Base-by-base conservation (phyloP, 2,888 invertebrate species). In the Sarcophaga caerulescens region DNA sequence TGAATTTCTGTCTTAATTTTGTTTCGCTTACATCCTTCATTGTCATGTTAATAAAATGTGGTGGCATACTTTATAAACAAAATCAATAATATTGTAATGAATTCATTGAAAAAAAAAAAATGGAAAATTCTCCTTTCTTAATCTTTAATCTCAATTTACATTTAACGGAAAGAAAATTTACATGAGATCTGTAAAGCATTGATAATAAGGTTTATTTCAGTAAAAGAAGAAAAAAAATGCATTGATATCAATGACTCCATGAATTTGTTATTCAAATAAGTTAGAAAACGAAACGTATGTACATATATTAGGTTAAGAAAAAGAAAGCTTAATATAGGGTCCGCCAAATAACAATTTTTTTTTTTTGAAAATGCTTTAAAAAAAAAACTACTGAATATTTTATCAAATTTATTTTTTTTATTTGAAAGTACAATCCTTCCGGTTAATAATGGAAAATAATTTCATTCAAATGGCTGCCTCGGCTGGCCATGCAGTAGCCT, bases 261-360 rank as follows among this genome's bases (percentile, higher is more conserved):
- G 14, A 79, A 79, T 79, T 79, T 79, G 78, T 70, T 25, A 79
- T 70, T 47, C 78, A 79, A 65, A 79, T 70, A 45, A 68, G 17
- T 12, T 52, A 17, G 5, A 35, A 35, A 35, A 35, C 4, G 52
- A 52, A 52, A 14, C 17, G 12, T 52, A 14, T 52, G 17, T 52
- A 35, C 35, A 35, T 35, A 35, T 35, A 35, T 52, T 52, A 52
- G 17, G 17, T 35, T 35, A 12, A 52, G 52, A 14, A 47, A 45
- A 14, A 5, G 5, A 52, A 52, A 10, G 14, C 0, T 17, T 17
- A 52, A 14, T 47, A 4, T n/a, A n/a, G n/a, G n/a, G n/a, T n/a
- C n/a, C n/a, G n/a, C n/a, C n/a, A n/a, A n/a, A n/a, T n/a, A n/a
- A n/a, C n/a, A n/a, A n/a, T n/a, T n/a, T n/a, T n/a, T n/a, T n/a